phyloP scores from a whole-genome alignment of 2,113 vertebrate genomes.

The Ivindomyrus marchei region DNA sequence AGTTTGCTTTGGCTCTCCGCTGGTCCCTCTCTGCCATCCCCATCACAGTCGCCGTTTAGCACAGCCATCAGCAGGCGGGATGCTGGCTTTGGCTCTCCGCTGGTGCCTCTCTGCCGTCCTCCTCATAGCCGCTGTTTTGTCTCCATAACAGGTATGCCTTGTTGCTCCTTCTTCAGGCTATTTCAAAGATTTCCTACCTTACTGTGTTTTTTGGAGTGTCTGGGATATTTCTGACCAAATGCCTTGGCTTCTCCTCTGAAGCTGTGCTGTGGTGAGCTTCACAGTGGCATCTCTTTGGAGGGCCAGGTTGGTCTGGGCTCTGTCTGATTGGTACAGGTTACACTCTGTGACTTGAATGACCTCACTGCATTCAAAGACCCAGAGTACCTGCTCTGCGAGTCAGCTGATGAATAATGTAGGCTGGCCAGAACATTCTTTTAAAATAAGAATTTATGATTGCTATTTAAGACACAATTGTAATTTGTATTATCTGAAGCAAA shows the following conservation, averaged over 20 bases:
- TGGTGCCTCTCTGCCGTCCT: background rate
- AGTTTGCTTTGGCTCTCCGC: too few species aligned
- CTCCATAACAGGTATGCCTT: background rate
- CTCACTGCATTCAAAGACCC: background rate
- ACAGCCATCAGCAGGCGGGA: too few species aligned
- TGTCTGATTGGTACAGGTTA: background rate
- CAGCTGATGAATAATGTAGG: background rate
- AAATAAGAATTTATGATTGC: background rate
- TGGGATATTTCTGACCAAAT: background rate
- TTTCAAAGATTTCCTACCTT: background rate
- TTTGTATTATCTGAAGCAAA: background rate
- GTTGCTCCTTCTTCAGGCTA: background rate
- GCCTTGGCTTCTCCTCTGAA: background rate
- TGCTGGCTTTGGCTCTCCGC: background rate
- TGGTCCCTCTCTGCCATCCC: background rate
- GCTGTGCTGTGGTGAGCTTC: background rate
- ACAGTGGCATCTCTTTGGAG: background rate
- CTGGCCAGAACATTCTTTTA: background rate
- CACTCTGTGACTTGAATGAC: background rate
- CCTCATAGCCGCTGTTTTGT: background rate
- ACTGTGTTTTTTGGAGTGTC: background rate
- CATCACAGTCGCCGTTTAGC: too few species aligned
- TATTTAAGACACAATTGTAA: background rate
- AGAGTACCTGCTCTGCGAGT: background rate
- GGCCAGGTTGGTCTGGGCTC: background rate